Evolutionary conservation across 1,140 invertebrate species (phyloP), one percentile per base, ranked within the genome.

Genomic region (Samia ricini): DNA sequence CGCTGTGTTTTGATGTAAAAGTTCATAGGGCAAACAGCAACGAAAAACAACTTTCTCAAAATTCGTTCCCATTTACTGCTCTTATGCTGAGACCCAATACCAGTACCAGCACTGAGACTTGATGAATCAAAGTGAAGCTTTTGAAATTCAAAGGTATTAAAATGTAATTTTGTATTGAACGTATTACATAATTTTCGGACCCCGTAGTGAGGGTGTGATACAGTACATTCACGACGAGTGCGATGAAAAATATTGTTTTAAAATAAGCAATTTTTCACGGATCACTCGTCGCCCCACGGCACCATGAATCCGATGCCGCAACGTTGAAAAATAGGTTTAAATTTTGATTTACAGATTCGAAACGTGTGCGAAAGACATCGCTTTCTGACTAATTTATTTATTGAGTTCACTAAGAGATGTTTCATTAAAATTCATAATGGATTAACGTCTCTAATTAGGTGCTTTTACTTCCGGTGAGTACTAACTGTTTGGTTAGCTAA

Each of bases 261-360:
- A 82, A 86, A 82, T 79, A 77, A 76, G 77, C 81, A 75, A 85
- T 85, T 85, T 83, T 85, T 83, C 74, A 82, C 72, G 72, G 74
- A 83, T 83, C 82, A 79, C 82, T 71, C 76, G 71, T 61, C 63
- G 72, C 22, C 57, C 58, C 51, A 15, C n/a, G n/a, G n/a, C n/a
- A n/a, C 60, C 71, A 75, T 74, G 74, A 76, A 71, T 71, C 63
- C 20, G 15, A 18, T 19, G 73, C 69, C 33, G 3, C 15, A 1
- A 15, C 33, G 7, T 42, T 42, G 60, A 51, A 23, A 70, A 71
- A 73, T 79, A 64, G 74, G 72, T 76, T 79, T 75, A 78, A 78
- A 81, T 71, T 60, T 81, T 85, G 84, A 87, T 87, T 87, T 85
- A 87, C 77, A 75, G 76, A 55, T 64, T 61, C 69, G 76, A 71